These are phyloP conservation scores for Dipodomys merriami DNA, from an alignment of 2,113 vertebrate species.

Conservation along the genomic window DNA sequence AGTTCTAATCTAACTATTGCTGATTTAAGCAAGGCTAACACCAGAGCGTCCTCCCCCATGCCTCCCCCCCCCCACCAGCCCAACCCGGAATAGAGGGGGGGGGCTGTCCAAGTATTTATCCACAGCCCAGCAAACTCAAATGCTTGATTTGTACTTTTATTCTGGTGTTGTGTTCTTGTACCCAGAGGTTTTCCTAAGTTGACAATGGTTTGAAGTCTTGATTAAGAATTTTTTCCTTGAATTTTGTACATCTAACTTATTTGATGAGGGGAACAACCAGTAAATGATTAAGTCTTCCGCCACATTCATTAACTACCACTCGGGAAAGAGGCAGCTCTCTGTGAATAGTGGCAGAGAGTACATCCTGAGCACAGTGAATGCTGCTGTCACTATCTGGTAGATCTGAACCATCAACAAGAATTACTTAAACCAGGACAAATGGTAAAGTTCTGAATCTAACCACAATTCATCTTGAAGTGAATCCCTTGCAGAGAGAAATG, in stretches of 20 bases:
- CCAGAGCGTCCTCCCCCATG: not conserved
- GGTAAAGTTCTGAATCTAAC: not conserved
- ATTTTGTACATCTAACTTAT: not conserved
- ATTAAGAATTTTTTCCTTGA: not conserved
- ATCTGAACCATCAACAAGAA: not conserved
- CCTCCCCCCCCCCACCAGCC: no score
- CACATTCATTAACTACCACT: not conserved
- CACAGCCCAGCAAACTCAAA: not conserved
- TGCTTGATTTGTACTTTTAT: not conserved
- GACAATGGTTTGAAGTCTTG: not conserved
- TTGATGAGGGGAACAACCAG: not conserved
- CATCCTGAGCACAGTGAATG: not conserved
- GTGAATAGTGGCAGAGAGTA: not conserved
- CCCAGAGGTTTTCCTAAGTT: not conserved
- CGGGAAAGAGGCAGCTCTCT: not conserved
- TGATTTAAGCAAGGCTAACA: slow-evolving; percentile 33
- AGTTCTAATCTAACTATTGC: not conserved
- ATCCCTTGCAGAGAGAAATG: not conserved
- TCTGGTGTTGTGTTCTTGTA: not conserved
- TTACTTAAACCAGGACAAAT: not conserved
- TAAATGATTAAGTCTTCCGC: not conserved
- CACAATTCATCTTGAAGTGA: not conserved
- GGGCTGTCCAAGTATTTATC: not conserved
- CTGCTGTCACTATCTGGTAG: not conserved
- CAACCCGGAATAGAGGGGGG: not conserved